Evolutionary conservation across 2,888 invertebrate genomes (phyloP).

Genomic region (Lasioglossum vierecki): DNA sequence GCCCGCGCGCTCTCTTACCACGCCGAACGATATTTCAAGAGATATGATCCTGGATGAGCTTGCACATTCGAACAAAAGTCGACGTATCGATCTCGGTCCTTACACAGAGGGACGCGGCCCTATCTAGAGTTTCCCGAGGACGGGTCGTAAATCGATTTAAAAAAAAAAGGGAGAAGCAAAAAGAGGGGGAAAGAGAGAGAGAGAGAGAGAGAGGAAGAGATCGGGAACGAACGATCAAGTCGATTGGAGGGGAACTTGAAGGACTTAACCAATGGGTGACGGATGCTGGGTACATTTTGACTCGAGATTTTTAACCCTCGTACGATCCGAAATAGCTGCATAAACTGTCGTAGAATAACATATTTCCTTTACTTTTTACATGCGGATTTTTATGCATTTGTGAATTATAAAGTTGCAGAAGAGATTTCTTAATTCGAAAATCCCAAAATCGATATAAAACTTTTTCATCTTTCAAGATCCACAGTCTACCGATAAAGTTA

Average conservation of each 20-base stretch:
- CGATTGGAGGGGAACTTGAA: not conserved
- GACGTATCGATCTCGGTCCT: conserved; percentile 56
- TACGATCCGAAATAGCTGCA: not conserved
- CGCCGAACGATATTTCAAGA: conserved; percentile 59
- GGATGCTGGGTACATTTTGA: not conserved
- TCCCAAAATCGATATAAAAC: not conserved
- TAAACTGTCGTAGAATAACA: not conserved
- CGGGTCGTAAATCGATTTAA: conserved; percentile 47
- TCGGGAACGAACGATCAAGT: not conserved
- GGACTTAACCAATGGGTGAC: not conserved
- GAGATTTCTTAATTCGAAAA: not conserved
- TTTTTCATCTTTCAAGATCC: not conserved
- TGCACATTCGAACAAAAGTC: conserved; percentile 59
- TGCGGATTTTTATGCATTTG: too few species aligned
- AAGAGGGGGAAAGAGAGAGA: not conserved
- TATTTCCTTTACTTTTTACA: not conserved
- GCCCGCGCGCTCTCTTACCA: conserved; percentile 50
- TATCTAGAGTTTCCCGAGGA: conserved; percentile 49
- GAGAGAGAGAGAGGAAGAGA: not conserved
- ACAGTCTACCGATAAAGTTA: not conserved
- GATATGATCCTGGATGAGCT: conserved; percentile 67
- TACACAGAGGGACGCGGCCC: not conserved
- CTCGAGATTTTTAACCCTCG: not conserved
- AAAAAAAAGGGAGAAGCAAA: not conserved
- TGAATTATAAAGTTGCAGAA: too few species aligned